Conservation (phyloP, 2,888 invertebrate genomes). For the Hartigia nigra region DNA sequence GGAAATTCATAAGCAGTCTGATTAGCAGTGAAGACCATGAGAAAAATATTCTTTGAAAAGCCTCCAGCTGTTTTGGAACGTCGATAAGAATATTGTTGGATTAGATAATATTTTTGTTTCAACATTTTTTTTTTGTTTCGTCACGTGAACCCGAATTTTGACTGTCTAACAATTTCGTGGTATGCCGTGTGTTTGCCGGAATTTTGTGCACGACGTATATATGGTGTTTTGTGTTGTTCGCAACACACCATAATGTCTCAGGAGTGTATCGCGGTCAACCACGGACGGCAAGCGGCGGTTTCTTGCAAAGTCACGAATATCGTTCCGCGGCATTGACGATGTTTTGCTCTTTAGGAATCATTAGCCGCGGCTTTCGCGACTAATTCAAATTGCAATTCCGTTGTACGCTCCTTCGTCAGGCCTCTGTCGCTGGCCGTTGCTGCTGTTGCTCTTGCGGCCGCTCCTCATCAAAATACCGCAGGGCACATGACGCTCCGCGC, state of each 20-base stretch:
- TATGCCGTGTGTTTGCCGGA: background rate
- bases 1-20: constrained; percentile 40
- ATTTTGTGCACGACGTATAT: background rate
- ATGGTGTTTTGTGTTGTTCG: background rate
- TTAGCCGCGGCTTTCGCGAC: constrained; percentile 61
- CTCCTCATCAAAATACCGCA: constrained; percentile 64
- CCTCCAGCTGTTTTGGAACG: background rate
- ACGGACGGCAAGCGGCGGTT: constrained; percentile 26
- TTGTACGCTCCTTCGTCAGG: constrained; percentile 27
- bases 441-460: constrained; percentile 18
- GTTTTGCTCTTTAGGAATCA: constrained; percentile 64
- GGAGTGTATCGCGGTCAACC: background rate
- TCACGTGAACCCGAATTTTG: background rate
- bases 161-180: background rate
- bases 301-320: constrained; percentile 51
- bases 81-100: background rate
- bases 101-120: background rate
- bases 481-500: constrained; percentile 42
- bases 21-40: constrained; percentile 3
- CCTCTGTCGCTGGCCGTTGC: constrained; percentile 21
- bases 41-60: background rate
- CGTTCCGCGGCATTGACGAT: constrained; percentile 27
- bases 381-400: constrained; percentile 65
- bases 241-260: background rate
- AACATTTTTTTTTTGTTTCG: no score